Evolutionary conservation across 2,113 vertebrate species (phyloP), one percentile per base, ranked within the genome.

Genomic region (Brachyistius frenatus): DNA sequence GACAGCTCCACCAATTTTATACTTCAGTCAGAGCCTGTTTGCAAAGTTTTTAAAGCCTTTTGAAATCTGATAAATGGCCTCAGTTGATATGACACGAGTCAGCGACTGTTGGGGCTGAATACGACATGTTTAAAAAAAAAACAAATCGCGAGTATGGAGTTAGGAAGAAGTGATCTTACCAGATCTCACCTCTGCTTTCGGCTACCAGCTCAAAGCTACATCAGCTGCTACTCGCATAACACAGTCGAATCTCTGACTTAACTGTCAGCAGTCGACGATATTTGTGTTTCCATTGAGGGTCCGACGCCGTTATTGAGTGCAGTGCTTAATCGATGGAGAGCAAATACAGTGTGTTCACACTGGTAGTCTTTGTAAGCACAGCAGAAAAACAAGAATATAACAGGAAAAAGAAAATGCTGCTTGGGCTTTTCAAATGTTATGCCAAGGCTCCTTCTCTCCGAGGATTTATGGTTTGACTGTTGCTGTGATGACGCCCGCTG

Each of bases 401-500:
- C 36, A 36, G 8, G 23, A 4, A 49, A 23, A 33, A 39, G 33
- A 81, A 55, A 60, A 33, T 35, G 49, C 64, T 63, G 32, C 62
- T 49, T 64, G 54, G 36, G 15, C 14, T 63, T 74, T 72, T 54
- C 60, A 86, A 73, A 66, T 84, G 65, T 44, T 50, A 63, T 84
- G 67, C 58, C 77, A 75, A 44, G 46, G 56, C 55, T 73, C 5
- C 32, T 23, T 62, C 52, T 64, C 72, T 77, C 70, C 32, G 35
- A 65, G 68, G 73, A 68, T 81, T 76, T 68, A 63, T 60, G 72
- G 66, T 68, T 0, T 23, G 65, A 82, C 71, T 60, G 64, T 67
- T 53, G 16, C 73, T 80, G 44, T 39, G 73, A 70, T 47, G 81
- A 70, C 67, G 71, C 81, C 70, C n/a, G 86, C 71, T 89, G 52